These are phyloP conservation scores for Euleptes europaea DNA, from an alignment of 2,113 vertebrate species.

Conservation along the genomic window DNA sequence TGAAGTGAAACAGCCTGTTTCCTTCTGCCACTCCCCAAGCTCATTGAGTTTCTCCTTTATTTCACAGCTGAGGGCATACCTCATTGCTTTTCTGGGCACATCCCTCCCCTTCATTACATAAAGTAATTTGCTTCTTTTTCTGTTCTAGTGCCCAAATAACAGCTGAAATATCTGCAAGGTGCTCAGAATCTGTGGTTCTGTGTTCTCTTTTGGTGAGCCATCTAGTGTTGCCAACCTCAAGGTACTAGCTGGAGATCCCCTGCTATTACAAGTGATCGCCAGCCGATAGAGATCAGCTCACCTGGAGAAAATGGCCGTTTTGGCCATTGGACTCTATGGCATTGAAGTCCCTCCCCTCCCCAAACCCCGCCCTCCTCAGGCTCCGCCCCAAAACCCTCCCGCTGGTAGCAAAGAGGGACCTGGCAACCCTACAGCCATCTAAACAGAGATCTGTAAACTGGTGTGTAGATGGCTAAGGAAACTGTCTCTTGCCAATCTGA, in stretches of 20 bases:
- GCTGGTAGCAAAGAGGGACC: too few species aligned
- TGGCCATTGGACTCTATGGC: too few species aligned
- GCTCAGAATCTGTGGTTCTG: background rate
- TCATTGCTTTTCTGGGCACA: accelerated
- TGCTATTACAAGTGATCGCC: too few species aligned
- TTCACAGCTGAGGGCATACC: background rate
- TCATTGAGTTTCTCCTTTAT: background rate
- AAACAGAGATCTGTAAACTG: background rate
- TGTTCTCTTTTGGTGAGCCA: background rate
- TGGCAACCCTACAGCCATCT: background rate
- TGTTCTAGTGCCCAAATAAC: background rate
- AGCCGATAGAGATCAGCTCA: too few species aligned
- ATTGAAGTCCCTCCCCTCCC: too few species aligned
- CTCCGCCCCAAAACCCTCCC: too few species aligned
- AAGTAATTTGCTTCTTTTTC: background rate
- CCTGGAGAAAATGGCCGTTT: too few species aligned
- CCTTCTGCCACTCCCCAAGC: background rate
- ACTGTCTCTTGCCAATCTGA: background rate
- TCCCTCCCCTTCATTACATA: background rate
- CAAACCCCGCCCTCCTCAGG: too few species aligned
- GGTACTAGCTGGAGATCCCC: too few species aligned
- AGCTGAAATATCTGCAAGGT: background rate
- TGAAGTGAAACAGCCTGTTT: slow-evolving; percentile 18
- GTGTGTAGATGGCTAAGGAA: background rate
- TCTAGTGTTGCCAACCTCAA: too few species aligned